Evolutionary conservation across 35 echinoderm and acorn worm species (phyloP), one percentile per base, ranked within the genome.

Genomic region (Holothuria glaberrima): DNA sequence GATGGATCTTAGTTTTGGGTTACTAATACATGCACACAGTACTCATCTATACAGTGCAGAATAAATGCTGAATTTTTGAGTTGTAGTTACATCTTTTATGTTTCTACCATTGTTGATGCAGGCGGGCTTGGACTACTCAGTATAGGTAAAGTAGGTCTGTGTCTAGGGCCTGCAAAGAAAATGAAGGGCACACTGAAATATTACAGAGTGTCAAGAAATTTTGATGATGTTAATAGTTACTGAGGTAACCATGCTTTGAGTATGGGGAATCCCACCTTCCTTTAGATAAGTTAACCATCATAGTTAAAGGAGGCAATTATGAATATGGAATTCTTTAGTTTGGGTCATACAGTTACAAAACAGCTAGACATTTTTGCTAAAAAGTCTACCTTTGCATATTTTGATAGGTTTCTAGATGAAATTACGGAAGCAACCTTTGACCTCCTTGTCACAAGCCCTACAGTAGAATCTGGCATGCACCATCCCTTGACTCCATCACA

Each of bases 331-430:
- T 69, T 9, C 22, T 10, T 12, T 17, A 25, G 9, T 29, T 69
- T 18, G 14, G 3, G 22, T 29, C 9, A 26, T 18, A 29, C 31
- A 29, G 9, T 17, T 17, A 30, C 22, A 20, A 69, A 26, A 54
- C 5, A 54, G 50, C 44, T 46, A 46, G 44, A 46, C 4, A 46
- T 5, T 5, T 10, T 41, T 54, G 50, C 50, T 54, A 5, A 54
- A 12, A 54, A 17, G n/a, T 54, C 13, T 69, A 69, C 9, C 22
- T 21, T 33, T 69, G 7, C 21, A 9, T 17, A 25, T 69, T 81
- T 81, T 81, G 14, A 26, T 66, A 98, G 95, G 48, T 98, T 98
- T 92, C 59, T 98, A 7, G 93, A 98, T 9, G 95, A 98, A 18
- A 57, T 98, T 0, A 94, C 92, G 20, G 93, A 94, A 63, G 87